Evolutionary conservation across 1,140 invertebrate species (phyloP).

Genomic region (Megalopta genalis): DNA sequence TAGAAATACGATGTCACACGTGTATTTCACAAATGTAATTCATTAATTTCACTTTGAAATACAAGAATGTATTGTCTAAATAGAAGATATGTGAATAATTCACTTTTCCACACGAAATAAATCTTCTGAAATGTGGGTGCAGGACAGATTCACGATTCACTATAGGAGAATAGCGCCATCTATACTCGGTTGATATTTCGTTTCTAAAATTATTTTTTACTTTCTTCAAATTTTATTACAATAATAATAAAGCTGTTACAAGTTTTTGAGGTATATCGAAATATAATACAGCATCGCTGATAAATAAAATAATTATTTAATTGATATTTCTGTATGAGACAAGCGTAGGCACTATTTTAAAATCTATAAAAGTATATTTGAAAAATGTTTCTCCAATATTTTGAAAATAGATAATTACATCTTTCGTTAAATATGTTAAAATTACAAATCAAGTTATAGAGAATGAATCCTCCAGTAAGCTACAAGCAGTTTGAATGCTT

Average conservation of each 20-base stretch:
- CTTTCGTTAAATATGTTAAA: neutral
- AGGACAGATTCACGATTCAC: too few species aligned
- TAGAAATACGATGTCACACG: neutral
- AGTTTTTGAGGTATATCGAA: neutral
- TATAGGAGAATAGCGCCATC: neutral
- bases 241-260: neutral
- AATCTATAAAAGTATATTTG: neutral
- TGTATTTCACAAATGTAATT: neutral
- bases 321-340: neutral
- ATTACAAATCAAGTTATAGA: neutral
- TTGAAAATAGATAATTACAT: neutral
- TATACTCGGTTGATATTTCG: neutral
- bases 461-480: slow-evolving; percentile 3
- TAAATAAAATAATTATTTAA: neutral
- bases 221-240: neutral
- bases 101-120: neutral
- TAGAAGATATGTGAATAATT: neutral
- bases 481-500: slow-evolving; percentile 13
- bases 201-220: neutral
- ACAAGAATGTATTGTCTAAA: neutral
- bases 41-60: neutral
- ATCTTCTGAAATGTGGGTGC: too few species aligned
- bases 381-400: neutral
- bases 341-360: neutral
- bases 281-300: neutral